Evolutionary conservation across 2,797 vertebrate species (phyloP), one percentile per base, ranked within the genome.

Genomic region (Trachops cirrhosus): DNA sequence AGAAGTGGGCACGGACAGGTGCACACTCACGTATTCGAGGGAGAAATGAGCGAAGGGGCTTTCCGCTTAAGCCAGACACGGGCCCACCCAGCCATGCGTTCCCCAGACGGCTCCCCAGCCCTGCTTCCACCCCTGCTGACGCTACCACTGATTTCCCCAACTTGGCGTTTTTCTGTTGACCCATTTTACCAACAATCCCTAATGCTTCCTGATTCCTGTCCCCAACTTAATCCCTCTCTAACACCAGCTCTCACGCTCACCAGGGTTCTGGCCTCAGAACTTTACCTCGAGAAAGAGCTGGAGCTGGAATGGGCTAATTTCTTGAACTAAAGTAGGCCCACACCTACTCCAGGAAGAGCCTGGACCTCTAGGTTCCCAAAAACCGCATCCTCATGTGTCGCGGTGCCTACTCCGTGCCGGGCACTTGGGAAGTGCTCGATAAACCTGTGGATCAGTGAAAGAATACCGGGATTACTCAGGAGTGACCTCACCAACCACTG

Each of bases 401-500:
- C 24, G 5, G 64, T 29, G 32, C n/a, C 88, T 82, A 41, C 0
- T 87, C 80, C 29, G 41, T 37, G 24, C 52, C 1, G 12, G 84
- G 82, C 59, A 19, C 85, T 82, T 26, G 9, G 82, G 46, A 64
- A 92, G 79, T 37, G 19, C 64, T 64, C 2, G 0, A 26, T 39
- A 93, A 95, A 34, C 54, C 92, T 71, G 2, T 0, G 21, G 70
- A 86, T 94, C 74, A 64, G 22, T 26, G 68, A 32, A 79, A 88
- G 86, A 82, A 44, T 46, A 41, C 6, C 0, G 1, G 19, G 82
- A 62, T 90, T 73, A 70, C 94, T 75, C 59, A 18, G 71, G 68
- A 78, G n/a, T 96, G 91, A 93, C 93, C 84, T 83, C 96, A 95
- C 86, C 59, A 54, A 34, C 91, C 48, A 21, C 86, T 8, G 26